phyloP scores from a whole-genome alignment of 2,113 vertebrate species.

The Odocoileus virginianus region DNA sequence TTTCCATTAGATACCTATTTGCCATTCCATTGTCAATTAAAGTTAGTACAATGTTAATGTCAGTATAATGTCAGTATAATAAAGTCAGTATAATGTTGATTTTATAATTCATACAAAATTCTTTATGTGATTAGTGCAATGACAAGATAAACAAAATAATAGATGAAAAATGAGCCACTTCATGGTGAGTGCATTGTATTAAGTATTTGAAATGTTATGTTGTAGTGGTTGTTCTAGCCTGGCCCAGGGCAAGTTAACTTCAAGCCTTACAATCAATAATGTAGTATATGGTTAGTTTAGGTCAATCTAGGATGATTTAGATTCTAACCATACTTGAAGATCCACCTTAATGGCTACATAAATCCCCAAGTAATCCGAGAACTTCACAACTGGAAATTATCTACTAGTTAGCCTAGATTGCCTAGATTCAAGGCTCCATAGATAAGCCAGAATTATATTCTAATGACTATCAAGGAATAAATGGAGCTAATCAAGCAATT shows the following conservation, averaged over 20 bases:
- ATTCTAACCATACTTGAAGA: not conserved
- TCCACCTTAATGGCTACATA: not conserved
- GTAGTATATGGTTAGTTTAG: not conserved
- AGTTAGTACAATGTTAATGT: not conserved
- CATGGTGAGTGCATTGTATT: not conserved
- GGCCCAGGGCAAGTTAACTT: not conserved
- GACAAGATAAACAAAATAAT: not conserved
- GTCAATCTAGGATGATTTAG: not conserved
- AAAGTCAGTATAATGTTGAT: not conserved
- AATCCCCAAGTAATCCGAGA: not conserved
- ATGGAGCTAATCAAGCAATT: not conserved
- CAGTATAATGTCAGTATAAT: not conserved
- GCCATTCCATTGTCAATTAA: not conserved
- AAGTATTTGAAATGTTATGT: not conserved
- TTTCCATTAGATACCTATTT: not conserved
- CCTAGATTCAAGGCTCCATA: not conserved
- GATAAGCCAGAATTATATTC: not conserved
- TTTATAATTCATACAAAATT: not conserved
- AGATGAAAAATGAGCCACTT: not conserved
- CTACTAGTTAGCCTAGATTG: not conserved
- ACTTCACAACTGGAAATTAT: not conserved
- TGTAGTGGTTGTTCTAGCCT: not conserved
- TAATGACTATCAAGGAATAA: not conserved
- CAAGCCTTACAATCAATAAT: not conserved
- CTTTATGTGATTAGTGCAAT: not conserved